Evolutionary conservation across 2,888 invertebrate genomes (phyloP).

Genomic region (Rugalucina vietnamica): DNA sequence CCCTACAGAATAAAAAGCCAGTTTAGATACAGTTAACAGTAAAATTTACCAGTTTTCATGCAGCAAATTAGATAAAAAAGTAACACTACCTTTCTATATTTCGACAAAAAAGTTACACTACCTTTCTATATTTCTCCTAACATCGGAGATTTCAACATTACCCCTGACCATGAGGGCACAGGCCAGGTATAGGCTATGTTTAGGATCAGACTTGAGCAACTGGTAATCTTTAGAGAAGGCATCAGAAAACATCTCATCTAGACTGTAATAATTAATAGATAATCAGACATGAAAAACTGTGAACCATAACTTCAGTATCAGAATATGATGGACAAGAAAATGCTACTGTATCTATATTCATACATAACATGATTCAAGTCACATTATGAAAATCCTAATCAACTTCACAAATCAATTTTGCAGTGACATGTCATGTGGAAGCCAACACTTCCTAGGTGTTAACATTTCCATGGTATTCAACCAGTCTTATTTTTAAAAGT

Average conservation of each 20-base stretch:
- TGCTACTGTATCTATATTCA: no score
- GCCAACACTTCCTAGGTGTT: no score
- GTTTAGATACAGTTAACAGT: not conserved
- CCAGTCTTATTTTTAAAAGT: no score
- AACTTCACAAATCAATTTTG: no score
- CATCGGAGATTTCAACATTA: slow-evolving; percentile 83
- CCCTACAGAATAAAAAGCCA: not conserved
- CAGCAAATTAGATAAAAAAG: not conserved
- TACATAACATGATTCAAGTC: no score
- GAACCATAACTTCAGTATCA: no score
- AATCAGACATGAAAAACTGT: not conserved
- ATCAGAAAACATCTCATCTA: slow-evolving; percentile 84
- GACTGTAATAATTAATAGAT: slow-evolving; percentile 69
- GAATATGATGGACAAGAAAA: no score
- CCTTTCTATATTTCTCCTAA: slow-evolving; percentile 84
- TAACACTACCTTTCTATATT: not conserved
- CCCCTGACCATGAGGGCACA: slow-evolving; percentile 84
- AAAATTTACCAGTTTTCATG: not conserved
- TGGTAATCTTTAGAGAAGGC: slow-evolving; percentile 83
- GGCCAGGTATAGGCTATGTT: slow-evolving; percentile 83
- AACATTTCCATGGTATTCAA: no score
- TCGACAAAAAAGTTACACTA: slow-evolving; percentile 47
- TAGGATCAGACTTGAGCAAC: slow-evolving; percentile 82
- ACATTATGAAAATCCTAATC: no score
- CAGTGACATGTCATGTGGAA: no score